These are phyloP conservation scores for Pseudochromis fuscus DNA, from an alignment of 2,797 vertebrate species.

Conservation along the genomic window DNA sequence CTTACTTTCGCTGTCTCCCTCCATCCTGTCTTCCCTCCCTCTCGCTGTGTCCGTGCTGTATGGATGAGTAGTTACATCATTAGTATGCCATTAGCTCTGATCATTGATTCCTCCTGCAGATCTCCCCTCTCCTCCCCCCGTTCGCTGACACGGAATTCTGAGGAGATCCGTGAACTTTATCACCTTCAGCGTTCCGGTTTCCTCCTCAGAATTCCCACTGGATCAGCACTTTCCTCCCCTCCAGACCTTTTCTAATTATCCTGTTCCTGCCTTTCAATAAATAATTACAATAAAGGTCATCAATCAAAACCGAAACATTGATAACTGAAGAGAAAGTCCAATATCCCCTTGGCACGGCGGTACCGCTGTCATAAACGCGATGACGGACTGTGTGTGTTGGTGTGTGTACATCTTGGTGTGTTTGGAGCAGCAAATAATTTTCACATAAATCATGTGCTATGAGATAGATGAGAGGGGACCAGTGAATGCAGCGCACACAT, in stretches of 20 bases:
- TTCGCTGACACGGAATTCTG: slow-evolving; percentile 80
- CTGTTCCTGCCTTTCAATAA: slow-evolving; percentile 86
- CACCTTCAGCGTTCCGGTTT: slow-evolving; percentile 80
- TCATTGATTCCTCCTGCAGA: slow-evolving; percentile 79
- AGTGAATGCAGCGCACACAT: slow-evolving; percentile 50
- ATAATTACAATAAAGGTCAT: slow-evolving; percentile 88
- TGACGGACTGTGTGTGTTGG: slow-evolving; percentile 52
- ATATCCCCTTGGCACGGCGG: slow-evolving; percentile 72
- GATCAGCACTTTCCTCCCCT: slow-evolving; percentile 82
- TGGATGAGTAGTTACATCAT: slow-evolving; percentile 78
- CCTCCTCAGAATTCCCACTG: slow-evolving; percentile 79
- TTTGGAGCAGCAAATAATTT: slow-evolving; percentile 67
- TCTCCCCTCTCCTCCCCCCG: slow-evolving; percentile 32
- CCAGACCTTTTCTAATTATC: slow-evolving; percentile 86
- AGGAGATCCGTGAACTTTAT: slow-evolving; percentile 83
- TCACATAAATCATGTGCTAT: slow-evolving; percentile 77
- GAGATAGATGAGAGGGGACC: slow-evolving; percentile 70
- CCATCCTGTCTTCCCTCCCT: not conserved
- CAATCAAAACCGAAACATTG: slow-evolving; percentile 87
- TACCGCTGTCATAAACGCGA: slow-evolving; percentile 73
- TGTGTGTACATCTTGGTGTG: slow-evolving; percentile 53
- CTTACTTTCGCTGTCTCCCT: slow-evolving; percentile 6
- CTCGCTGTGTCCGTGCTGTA: slow-evolving; percentile 28
- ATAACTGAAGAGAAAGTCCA: slow-evolving; percentile 84
- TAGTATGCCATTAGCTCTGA: slow-evolving; percentile 84